Conservation (phyloP, 2,888 invertebrate species). For the Imbricaverruca yamaguchii region DNA sequence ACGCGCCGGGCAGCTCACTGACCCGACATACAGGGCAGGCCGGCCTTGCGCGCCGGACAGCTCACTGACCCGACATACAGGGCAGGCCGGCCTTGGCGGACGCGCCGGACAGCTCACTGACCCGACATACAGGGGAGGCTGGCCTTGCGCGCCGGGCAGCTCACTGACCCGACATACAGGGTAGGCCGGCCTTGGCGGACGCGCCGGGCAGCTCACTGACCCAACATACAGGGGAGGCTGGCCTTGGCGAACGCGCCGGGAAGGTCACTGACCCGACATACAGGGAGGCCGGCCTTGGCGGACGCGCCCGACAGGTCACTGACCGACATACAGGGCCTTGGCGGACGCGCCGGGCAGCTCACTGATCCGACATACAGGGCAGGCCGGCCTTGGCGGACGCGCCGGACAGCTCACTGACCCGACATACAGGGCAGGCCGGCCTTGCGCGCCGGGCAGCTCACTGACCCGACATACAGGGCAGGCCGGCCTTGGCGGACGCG, state of each 20-base stretch:
- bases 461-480: too few relatives aligned
- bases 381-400: too few relatives aligned
- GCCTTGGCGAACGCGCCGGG: slow-evolving; percentile 61
- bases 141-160: slow-evolving; percentile 59
- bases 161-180: slow-evolving; percentile 58
- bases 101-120: slow-evolving; percentile 57
- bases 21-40: slow-evolving; percentile 64
- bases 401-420: too few relatives aligned
- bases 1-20: too few relatives aligned
- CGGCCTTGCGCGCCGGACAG: slow-evolving; percentile 60
- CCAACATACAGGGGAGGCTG: slow-evolving; percentile 60
- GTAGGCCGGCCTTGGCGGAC: slow-evolving; percentile 59
- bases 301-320: too few relatives aligned
- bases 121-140: slow-evolving; percentile 63
- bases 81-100: slow-evolving; percentile 59
- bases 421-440: too few relatives aligned
- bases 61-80: slow-evolving; percentile 58
- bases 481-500: too few relatives aligned
- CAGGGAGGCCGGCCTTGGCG: slow-evolving; percentile 60
- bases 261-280: slow-evolving; percentile 58
- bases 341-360: too few relatives aligned
- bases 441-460: too few relatives aligned
- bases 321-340: too few relatives aligned
- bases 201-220: slow-evolving; percentile 60
- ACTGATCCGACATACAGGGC: too few relatives aligned